Conservation (phyloP, 2,113 vertebrate genomes). For the Acinonyx jubatus region DNA sequence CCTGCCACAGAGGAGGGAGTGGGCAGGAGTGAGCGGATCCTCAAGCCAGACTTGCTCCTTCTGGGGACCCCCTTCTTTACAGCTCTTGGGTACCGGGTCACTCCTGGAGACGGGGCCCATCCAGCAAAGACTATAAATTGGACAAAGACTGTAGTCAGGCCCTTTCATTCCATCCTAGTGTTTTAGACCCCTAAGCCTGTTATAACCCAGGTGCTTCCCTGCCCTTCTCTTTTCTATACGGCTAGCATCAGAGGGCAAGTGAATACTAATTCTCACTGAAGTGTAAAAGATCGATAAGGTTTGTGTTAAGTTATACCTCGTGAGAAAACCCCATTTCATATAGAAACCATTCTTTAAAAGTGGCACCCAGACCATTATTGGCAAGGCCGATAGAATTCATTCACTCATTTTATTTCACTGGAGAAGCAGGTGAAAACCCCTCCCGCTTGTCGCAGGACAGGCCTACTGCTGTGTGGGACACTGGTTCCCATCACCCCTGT, state of each 20-base stretch:
- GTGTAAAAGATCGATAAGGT: not conserved
- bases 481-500: fast-evolving
- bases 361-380: not conserved
- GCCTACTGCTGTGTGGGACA: not conserved
- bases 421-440: not conserved
- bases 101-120: not conserved
- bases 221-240: not conserved
- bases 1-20: not conserved
- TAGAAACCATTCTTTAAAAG: not conserved
- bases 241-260: not conserved
- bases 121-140: too few relatives aligned
- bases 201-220: not conserved
- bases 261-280: not conserved
- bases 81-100: not conserved
- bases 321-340: not conserved
- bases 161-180: not conserved
- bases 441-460: not conserved
- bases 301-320: not conserved
- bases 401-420: not conserved
- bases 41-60: not conserved
- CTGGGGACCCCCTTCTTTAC: fast-evolving
- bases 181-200: not conserved
- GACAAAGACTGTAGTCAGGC: not conserved
- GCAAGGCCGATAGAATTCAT: too few relatives aligned
- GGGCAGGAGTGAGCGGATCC: not conserved